Percentiles rank a stretch among this genome's conserved stretches.
phyloP scores from a whole-genome alignment of 2,113 vertebrate species.

The Corynorhinus townsendii region DNA sequence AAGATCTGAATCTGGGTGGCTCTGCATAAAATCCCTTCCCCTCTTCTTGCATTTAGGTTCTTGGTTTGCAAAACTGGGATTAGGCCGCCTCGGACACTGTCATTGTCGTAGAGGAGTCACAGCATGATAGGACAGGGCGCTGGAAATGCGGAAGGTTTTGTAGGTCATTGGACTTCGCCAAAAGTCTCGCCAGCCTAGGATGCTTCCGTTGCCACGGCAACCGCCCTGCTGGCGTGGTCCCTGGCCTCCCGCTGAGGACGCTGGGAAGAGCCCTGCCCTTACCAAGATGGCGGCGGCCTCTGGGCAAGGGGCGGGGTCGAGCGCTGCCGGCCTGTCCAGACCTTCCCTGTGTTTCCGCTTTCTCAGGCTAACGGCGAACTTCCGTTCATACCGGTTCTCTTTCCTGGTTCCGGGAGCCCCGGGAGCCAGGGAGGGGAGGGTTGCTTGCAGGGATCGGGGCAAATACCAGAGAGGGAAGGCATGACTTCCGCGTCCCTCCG shows the following conservation, averaged over 20 bases:
- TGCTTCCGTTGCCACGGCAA: slow-evolving; percentile 58
- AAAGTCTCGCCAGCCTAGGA: not conserved
- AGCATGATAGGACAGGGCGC: not conserved
- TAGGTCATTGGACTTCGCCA: not conserved
- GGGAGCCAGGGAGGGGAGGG: not conserved
- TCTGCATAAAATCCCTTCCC: not conserved
- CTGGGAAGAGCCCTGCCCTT: slow-evolving; percentile 45
- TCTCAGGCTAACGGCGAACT: not conserved
- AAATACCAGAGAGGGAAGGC: not conserved
- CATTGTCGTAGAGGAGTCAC: not conserved
- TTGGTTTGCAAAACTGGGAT: not conserved
- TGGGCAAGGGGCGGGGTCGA: slow-evolving; percentile 7
- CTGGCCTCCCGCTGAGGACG: not conserved
- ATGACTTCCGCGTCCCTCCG: slow-evolving; percentile 48
- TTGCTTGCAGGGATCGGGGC: not conserved
- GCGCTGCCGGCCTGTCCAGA: not conserved
- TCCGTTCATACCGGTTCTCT: not conserved
- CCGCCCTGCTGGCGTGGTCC: not conserved
- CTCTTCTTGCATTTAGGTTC: not conserved
- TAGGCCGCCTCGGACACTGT: not conserved
- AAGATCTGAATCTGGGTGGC: not conserved
- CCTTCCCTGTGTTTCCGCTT: not conserved
- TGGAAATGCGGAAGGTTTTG: not conserved
- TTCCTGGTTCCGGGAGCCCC: not conserved
- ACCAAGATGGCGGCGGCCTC: slow-evolving; percentile 44